A percentile compares a stretch with the other conserved stretches of the same genome.
These are phyloP conservation scores for Tipula confusa DNA, from an alignment of 2,888 invertebrate species.

Conservation along the genomic window DNA sequence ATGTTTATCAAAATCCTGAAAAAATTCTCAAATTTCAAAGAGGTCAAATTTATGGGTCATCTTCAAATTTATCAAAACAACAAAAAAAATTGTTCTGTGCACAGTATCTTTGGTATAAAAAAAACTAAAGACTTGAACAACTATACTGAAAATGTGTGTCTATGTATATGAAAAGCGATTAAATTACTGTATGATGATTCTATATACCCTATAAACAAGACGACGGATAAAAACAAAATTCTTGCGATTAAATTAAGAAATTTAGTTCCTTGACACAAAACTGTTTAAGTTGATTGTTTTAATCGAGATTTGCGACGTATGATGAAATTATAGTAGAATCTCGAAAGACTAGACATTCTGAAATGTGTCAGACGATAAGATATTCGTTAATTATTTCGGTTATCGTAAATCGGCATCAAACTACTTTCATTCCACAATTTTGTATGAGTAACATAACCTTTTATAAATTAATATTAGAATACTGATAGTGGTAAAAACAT, in stretches of 20 bases:
- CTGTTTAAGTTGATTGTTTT: neutral
- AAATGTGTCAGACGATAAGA: too few relatives aligned
- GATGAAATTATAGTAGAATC: neutral
- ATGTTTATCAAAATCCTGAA: neutral
- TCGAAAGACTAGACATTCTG: too few relatives aligned
- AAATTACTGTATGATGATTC: neutral
- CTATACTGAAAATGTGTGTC: neutral
- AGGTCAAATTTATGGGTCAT: slow-evolving; percentile 1
- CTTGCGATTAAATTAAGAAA: neutral
- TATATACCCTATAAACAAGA: too few relatives aligned
- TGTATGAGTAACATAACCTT: too few relatives aligned
- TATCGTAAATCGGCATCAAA: too few relatives aligned
- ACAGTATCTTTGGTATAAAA: neutral
- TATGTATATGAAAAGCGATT: neutral
- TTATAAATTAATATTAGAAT: too few relatives aligned
- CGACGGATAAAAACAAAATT: neutral
- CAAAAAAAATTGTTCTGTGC: neutral
- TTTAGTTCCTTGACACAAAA: neutral
- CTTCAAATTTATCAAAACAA: neutral
- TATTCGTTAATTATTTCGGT: too few relatives aligned
- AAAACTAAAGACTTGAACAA: neutral
- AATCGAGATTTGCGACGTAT: neutral
- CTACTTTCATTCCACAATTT: too few relatives aligned
- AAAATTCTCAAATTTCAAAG: neutral
- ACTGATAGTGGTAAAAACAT: too few relatives aligned